Base-by-base conservation (phyloP, 92 coral and sea anemone species). In the Paragorgia papillata region DNA sequence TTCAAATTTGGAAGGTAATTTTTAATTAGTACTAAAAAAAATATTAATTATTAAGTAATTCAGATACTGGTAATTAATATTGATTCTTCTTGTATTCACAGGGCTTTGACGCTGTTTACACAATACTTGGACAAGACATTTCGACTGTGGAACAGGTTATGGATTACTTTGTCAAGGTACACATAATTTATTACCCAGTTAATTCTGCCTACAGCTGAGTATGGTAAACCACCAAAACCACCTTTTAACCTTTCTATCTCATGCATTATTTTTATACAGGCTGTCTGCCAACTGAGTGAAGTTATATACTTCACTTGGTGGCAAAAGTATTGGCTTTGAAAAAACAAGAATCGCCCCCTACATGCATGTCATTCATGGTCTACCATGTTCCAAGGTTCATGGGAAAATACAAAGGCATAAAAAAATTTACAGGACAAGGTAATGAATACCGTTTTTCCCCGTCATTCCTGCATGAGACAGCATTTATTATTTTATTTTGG, bases 361-460 rank as follows among this genome's bases (percentile, higher is more conserved):
- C 28, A 74, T 74, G 80, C 80, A 74, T 74, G 80, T 51, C 17
- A 22, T 35, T 34, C 13, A 74, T 74, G 79, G 67, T 74, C 2
- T 74, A 74, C 44, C 79, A 56, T 57, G 64, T 74, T 27, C 69
- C 80, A 19, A 39, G 41, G 20, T 74, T 74, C 68, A 74, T 74
- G 79, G 61, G 41, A 27, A 57, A 29, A n/a, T 56, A 74, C 61
- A 37, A 35, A 66, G 68, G 80, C 20, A 74, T 74, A 57, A 74
- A 74, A 56, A 74, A 74, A 66, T 74, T 74, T 40, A 74, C 80
- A 57, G 80, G n/a, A n/a, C n/a, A n/a, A n/a, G n/a, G n/a, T n/a
- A n/a, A n/a, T n/a, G n/a, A n/a, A n/a, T n/a, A n/a, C n/a, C n/a
- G n/a, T n/a, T n/a, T n/a, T n/a, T n/a, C n/a, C n/a, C n/a, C n/a